These are phyloP conservation scores for Trichonephila clavipes DNA, from an alignment of 1,140 invertebrate species.

Conservation along the genomic window DNA sequence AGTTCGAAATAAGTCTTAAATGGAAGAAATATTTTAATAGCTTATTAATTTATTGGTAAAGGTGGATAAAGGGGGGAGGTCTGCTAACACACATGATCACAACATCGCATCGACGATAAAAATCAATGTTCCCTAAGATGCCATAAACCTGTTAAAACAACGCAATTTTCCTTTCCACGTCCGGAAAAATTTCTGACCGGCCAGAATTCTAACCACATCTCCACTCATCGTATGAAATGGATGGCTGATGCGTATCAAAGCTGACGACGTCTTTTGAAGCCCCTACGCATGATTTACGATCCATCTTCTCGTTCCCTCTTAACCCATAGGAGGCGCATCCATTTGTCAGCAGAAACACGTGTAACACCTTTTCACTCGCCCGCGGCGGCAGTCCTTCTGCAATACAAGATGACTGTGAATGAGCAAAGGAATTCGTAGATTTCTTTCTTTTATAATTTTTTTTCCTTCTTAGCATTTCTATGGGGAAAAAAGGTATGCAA, in stretches of 20 bases:
- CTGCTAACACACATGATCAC: no score
- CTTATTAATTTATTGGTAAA: no score
- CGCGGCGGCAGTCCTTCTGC: neutral
- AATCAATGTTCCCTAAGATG: neutral
- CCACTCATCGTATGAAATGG: conserved; percentile 39
- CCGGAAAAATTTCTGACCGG: neutral
- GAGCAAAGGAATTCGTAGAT: neutral
- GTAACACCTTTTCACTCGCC: conserved; percentile 22
- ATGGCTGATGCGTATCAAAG: conserved; percentile 42
- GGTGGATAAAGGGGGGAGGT: no score
- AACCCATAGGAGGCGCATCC: conserved; percentile 71
- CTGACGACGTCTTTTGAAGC: conserved; percentile 23
- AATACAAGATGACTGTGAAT: neutral
- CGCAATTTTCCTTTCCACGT: neutral
- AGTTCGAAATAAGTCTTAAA: no score
- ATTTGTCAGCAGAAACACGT: conserved; percentile 72
- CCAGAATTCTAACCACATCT: conserved; percentile 4
- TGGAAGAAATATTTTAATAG: no score
- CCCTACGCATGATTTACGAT: conserved; percentile 67
- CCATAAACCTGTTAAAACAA: conserved; percentile 32
- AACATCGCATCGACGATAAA: neutral
- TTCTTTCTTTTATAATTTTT: neutral
- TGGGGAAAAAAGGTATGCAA: neutral
- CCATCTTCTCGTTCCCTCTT: conserved; percentile 61
- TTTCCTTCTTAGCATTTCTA: neutral